Evolutionary conservation across 2,113 vertebrate species (phyloP).

Genomic region (Stigmatopora nigra): DNA sequence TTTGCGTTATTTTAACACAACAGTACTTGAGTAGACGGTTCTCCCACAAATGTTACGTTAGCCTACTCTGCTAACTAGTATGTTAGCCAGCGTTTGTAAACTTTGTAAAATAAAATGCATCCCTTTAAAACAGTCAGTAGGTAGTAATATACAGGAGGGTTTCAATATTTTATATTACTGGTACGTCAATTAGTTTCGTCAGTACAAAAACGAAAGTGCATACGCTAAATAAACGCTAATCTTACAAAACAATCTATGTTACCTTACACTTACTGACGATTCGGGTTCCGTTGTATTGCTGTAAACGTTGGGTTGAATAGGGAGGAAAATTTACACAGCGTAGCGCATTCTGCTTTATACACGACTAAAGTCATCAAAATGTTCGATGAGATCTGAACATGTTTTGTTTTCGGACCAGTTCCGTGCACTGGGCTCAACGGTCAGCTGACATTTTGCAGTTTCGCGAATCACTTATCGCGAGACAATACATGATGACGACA

Average conservation of each 20-base stretch:
- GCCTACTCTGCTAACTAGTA: constrained; percentile 25
- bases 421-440: constrained; percentile 27
- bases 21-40: background rate
- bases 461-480: constrained; percentile 39
- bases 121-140: background rate
- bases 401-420: constrained; percentile 22
- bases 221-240: constrained; percentile 6
- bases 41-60: constrained; percentile 5
- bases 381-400: constrained; percentile 36
- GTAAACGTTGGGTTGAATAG: background rate
- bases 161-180: background rate
- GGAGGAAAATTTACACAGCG: background rate
- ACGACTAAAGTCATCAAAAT: constrained; percentile 9
- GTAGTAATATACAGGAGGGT: background rate
- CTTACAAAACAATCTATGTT: constrained; percentile 13
- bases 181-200: background rate
- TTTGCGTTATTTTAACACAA: background rate
- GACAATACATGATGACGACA: background rate
- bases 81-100: constrained; percentile 2
- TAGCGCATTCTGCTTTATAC: constrained; percentile 3
- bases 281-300: background rate
- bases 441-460: constrained; percentile 51
- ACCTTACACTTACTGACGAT: constrained; percentile 31
- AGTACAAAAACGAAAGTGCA: constrained; percentile 37
- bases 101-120: constrained; percentile 3